Evolutionary conservation across 1,140 invertebrate genomes (phyloP), one percentile per base, ranked within the genome.

Genomic region (Lucilia sericata): DNA sequence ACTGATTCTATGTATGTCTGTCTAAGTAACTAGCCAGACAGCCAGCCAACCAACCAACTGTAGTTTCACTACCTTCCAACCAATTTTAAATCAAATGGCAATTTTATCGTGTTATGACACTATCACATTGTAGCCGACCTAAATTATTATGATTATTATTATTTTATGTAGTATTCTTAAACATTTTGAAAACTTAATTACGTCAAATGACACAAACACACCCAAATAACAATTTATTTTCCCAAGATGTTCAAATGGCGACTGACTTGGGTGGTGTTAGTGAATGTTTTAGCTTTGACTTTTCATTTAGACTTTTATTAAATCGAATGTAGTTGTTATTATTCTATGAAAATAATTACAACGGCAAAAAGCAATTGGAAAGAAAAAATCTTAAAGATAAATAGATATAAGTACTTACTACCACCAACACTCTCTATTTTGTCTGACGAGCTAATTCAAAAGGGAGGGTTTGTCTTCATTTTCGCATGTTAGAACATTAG

Each of bases 131-230:
- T 12, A 55, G 51, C 17, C 17, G 51, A 55, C 51, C 51, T 2
- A 55, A 55, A 17, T 55, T 55, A 17, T 55, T 55, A 55, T 42
- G 5, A 42, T 42, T 42, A 42, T 42, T 42, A 42, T 42, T 42
- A 42, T 42, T 42, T 42, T 42, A 42, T 42, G 2, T 42, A 42
- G 42, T 55, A 55, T 55, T 55, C 51, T 55, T 55, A 42, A 55
- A 55, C 51, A 55, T 70, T 70, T 70, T 5, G 65, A 70, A 70
- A 70, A 70, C 65, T 70, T 70, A 70, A 70, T 70, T 21, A 70
- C 65, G 65, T 70, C 65, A 70, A 70, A 70, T 70, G 65, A 70
- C 65, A 70, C n/a, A 70, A 70, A 25, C 65, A 70, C 65, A 70
- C 65, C 65, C 19, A 21, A 25, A 21, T 70, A 70, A 25, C 19